Base-by-base conservation (phyloP, 1,140 invertebrate genomes). In the Lordiphosa mommai region DNA sequence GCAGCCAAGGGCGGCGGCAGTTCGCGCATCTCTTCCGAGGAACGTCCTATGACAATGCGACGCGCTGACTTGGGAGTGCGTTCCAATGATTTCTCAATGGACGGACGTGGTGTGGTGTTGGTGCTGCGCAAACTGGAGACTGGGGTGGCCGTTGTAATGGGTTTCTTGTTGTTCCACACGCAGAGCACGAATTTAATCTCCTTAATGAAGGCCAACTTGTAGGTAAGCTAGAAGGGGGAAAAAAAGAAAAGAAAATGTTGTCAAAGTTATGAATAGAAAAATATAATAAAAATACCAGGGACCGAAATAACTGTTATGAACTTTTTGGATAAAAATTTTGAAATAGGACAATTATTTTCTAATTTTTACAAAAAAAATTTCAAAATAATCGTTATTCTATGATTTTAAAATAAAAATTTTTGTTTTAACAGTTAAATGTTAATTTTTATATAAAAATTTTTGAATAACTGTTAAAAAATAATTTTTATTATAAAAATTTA, bases 191-290 rank as follows among this genome's bases (percentile, higher is more conserved):
- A 88, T 4, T 43, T 53, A 2, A 86, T 60, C 53, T 88, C 86
- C 46, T 76, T 88, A 0, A 38, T 56, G 9, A 86, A 77, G 1
- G 79, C 73, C 4, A 63, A 27, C 36, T 86, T 85, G 2, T 77
- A 64, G 0, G 63, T 89, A 72, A 52, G 90, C 91, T 16, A 23
- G 20, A 6, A 0, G 20, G 5, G 91, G 89, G 17, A 92, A 13
- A 30, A 4, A 46, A 2, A 4, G 1, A 32, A 4, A 29, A n/a
- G 36, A 2, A 37, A 38, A 41, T n/a, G 14, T n/a, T 16, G 2
- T 2, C 0, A 29, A 13, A 44, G 33, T 38, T 9, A 16, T 33
- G 12, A 20, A 3, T 12, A 12, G 27, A 2, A 23, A 36, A 34
- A 20, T 9, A 9, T 8, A 16, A 2, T 10, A 0, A 23, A 1